A percentile compares a stretch with the other conserved stretches of the same genome.
phyloP scores from a whole-genome alignment of 2,888 invertebrate genomes.

The Ashinkailepas kermadecensis region DNA sequence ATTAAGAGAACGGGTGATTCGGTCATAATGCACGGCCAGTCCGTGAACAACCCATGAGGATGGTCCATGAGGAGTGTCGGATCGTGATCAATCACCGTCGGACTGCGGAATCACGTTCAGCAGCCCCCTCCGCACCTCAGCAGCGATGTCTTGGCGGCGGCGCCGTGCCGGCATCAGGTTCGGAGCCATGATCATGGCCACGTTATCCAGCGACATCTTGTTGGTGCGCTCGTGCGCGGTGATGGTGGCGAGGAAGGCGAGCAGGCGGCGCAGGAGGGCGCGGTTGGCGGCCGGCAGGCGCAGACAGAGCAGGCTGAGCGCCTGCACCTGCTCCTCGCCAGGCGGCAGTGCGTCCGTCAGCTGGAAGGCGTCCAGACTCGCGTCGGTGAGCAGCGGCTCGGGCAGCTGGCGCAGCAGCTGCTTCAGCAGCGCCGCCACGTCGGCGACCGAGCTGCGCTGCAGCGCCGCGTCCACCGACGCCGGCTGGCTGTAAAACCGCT shows the following conservation, averaged over 20 bases:
- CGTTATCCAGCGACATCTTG: constrained; percentile 85
- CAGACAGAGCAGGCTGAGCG: constrained; percentile 30
- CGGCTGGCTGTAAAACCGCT: constrained; percentile 61
- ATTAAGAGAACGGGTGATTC: no score
- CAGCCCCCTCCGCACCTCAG: neutral
- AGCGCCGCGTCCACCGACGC: constrained; percentile 62
- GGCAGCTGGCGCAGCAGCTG: constrained; percentile 75
- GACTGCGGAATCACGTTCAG: no score
- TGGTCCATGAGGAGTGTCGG: no score
- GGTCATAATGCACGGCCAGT: no score
- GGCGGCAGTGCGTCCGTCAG: constrained; percentile 59
- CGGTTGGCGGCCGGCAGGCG: constrained; percentile 31
- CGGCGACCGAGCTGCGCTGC: constrained; percentile 63
- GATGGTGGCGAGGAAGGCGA: constrained; percentile 68
- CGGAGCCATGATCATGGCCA: constrained; percentile 94
- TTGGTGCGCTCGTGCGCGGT: constrained; percentile 60
- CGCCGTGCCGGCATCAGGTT: constrained; percentile 52
- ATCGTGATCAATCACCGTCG: no score
- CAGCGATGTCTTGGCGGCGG: neutral
- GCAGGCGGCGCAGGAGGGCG: constrained; percentile 48
- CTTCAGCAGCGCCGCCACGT: constrained; percentile 73
- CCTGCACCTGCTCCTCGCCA: constrained; percentile 35
- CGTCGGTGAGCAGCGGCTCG: constrained; percentile 72
- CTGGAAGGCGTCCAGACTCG: constrained; percentile 62
- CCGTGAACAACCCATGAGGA: no score